Evolutionary conservation across 2,888 invertebrate genomes (phyloP), one percentile per base, ranked within the genome.

Genomic region (Philereme transversata): DNA sequence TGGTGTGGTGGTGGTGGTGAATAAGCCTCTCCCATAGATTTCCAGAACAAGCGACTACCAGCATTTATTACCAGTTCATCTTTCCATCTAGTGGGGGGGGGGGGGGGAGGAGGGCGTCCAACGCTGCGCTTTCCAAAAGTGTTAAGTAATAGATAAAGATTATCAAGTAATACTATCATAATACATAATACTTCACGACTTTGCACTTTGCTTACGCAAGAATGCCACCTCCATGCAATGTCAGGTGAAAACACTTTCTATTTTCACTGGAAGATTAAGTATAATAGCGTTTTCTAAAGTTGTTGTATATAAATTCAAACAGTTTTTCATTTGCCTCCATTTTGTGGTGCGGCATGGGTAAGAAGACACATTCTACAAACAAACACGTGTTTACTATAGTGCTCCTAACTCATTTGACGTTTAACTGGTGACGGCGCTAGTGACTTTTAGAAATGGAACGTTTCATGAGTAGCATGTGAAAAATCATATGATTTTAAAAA

Each of bases 261-360:
- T 71, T 79, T 76, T 78, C 78, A 62, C 78, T 71, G 47, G 58
- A 67, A 66, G 63, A 71, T 65, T 44, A 11, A 8, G 5, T 38
- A 38, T 43, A 40, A 56, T 35, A 47, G 45, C 48, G 57, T 63
- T 71, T 73, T 74, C 71, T 62, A 60, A 58, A 51, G 62, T 60
- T 55, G 63, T 46, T 66, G 62, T 77, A 77, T 77, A 77, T 74
- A 75, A 74, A 79, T 75, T 68, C 58, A 61, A 64, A 60, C 58
- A 52, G 64, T 64, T 64, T 71, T 73, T 73, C 70, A 62, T 62
- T 67, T 62, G 59, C 51, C 72, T 74, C 71, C 79, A 82, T 78
- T 79, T 67, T 59, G 50, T 51, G 57, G 65, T 68, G 51, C 60
- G 67, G 53, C 69, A 62, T 53, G 60, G 73, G 51, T 62, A 55